Evolutionary conservation across 2,797 vertebrate species (phyloP).

Genomic region (Sus cebifrons): DNA sequence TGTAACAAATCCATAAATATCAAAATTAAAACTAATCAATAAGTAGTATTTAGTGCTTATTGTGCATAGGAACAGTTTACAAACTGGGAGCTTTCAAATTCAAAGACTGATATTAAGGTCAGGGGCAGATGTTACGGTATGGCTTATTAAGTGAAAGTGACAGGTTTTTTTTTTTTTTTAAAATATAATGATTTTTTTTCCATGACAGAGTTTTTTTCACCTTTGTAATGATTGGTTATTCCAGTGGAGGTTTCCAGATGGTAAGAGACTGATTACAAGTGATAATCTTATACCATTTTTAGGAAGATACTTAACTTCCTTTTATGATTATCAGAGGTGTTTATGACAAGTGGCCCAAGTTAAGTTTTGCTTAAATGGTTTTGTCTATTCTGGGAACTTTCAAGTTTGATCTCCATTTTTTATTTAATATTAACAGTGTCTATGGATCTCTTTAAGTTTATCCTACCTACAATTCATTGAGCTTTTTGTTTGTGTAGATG

Average conservation of each 20-base stretch:
- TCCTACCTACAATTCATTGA: background rate
- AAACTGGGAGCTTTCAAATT: background rate
- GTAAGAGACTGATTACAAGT: background rate
- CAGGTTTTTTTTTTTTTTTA: too few species aligned
- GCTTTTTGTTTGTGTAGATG: background rate
- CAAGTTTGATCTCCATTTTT: background rate
- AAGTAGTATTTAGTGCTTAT: background rate
- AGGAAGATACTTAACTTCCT: slow-evolving; percentile 9
- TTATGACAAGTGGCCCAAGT: background rate
- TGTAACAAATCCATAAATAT: background rate
- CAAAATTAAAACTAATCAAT: background rate
- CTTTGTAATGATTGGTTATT: background rate
- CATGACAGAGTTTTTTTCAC: background rate
- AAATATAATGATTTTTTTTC: too few species aligned
- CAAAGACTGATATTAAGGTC: background rate
- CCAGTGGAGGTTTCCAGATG: background rate
- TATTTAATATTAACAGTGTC: background rate
- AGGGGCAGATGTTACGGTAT: background rate
- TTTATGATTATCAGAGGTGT: background rate
- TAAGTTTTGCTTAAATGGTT: background rate
- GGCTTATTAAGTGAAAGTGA: background rate
- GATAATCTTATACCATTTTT: background rate
- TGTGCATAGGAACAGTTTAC: background rate
- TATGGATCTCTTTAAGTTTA: slow-evolving; percentile 31
- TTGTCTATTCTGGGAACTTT: slow-evolving; percentile 40